Percentiles rank a stretch among this genome's conserved stretches.
Evolutionary conservation across 2,113 vertebrate species (phyloP).

Genomic region (Pituophis catenifer): DNA sequence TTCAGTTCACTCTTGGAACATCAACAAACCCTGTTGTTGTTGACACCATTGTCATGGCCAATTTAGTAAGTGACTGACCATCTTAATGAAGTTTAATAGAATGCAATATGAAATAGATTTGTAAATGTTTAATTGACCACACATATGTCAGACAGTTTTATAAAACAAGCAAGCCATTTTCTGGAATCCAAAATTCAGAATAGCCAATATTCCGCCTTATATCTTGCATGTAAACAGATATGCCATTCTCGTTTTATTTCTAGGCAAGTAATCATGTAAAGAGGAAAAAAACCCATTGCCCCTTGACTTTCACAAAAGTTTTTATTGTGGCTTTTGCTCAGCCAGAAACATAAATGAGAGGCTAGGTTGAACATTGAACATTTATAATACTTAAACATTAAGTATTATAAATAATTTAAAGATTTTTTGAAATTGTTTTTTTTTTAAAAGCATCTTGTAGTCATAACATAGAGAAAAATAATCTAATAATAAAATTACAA

Average conservation of each 20-base stretch:
- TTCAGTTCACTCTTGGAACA: constrained; percentile 94
- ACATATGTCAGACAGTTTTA: not conserved
- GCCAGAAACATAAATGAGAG: not conserved
- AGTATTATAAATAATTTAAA: not conserved
- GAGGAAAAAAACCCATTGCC: not conserved
- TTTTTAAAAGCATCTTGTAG: not conserved
- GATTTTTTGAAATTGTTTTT: not conserved
- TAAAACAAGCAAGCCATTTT: not conserved
- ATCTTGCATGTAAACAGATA: not conserved
- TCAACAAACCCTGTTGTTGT: constrained; percentile 81
- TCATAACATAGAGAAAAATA: not conserved
- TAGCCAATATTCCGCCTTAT: not conserved
- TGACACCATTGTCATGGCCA: constrained; percentile 98
- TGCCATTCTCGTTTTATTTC: not conserved
- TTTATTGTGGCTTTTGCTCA: not conserved
- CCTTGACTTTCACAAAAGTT: not conserved
- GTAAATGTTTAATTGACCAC: not conserved
- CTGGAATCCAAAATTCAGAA: not conserved
- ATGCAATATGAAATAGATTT: not conserved
- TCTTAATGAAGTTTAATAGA: not conserved
- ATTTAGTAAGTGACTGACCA: constrained; percentile 76
- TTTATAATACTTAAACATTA: not conserved
- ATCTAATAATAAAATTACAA: not conserved
- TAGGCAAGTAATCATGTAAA: not conserved
- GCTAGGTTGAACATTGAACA: not conserved